phyloP scores from a whole-genome alignment of 2,888 invertebrate genomes.

The Creontiades dilutus region DNA sequence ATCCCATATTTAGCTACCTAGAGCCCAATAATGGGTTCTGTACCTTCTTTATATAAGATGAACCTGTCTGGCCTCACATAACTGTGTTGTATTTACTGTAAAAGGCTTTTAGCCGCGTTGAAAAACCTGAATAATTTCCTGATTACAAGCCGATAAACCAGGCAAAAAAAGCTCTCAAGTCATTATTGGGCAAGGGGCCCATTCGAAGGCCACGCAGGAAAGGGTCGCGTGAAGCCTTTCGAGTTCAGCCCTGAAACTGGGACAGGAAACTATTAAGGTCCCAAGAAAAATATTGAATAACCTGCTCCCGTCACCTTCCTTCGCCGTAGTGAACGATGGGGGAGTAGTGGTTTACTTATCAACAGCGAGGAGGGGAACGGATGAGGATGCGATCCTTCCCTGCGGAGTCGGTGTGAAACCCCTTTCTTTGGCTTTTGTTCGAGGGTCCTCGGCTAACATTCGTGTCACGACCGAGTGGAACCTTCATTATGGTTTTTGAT shows the following conservation, averaged over 20 bases:
- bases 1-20: too few species aligned
- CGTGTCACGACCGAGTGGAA: slow-evolving; percentile 16
- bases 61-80: not conserved
- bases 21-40: too few species aligned
- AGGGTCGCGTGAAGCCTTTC: slow-evolving; percentile 3
- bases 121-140: slow-evolving; percentile 15
- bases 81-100: not conserved
- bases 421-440: slow-evolving; percentile 38
- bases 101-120: slow-evolving; percentile 6
- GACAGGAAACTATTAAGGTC: slow-evolving; percentile 39
- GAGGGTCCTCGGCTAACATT: slow-evolving; percentile 42
- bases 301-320: not conserved
- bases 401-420: slow-evolving; percentile 6
- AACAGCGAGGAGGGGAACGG: not conserved
- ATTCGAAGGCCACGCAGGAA: not conserved
- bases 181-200: not conserved
- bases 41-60: too few species aligned
- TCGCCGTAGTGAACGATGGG: not conserved
- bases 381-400: slow-evolving; percentile 23
- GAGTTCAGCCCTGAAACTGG: slow-evolving; percentile 3
- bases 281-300: slow-evolving; percentile 32
- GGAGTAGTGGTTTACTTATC: slow-evolving; percentile 32
- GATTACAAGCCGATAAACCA: slow-evolving; percentile 25
- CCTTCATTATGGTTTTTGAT: slow-evolving; percentile 9
- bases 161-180: not conserved